phyloP scores from a whole-genome alignment of 1,140 invertebrate genomes.

The Amyelois transitella region DNA sequence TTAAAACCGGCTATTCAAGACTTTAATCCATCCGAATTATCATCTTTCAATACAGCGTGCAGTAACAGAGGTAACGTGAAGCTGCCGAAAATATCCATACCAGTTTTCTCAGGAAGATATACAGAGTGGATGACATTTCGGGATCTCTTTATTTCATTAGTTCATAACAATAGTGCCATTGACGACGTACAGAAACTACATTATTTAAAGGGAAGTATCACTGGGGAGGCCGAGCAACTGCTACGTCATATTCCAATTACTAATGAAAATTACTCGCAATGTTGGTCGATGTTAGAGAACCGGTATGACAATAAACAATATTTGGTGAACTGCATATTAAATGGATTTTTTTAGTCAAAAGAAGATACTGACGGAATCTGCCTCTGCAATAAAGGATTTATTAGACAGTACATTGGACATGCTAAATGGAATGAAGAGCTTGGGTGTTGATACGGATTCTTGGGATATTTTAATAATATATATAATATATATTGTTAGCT shows the following conservation, averaged over 20 bases:
- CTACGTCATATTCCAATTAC: neutral
- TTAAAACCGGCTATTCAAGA: neutral
- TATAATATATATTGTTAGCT: slow-evolving; percentile 21
- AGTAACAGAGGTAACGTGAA: neutral
- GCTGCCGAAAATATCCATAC: neutral
- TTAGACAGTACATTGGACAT: slow-evolving; percentile 20
- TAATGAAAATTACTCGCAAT: neutral
- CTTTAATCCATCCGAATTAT: neutral
- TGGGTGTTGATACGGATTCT: slow-evolving; percentile 5
- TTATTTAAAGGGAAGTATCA: neutral
- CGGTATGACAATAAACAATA: slow-evolving; percentile 22
- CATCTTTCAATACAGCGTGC: too few relatives aligned
- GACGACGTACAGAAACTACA: neutral
- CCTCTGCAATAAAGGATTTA: slow-evolving; percentile 12
- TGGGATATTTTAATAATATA: slow-evolving; percentile 23
- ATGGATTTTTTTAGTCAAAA: slow-evolving; percentile 19
- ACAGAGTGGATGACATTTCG: neutral
- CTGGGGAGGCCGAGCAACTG: neutral
- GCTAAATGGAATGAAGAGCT: slow-evolving; percentile 19
- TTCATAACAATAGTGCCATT: neutral
- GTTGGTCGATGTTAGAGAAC: neutral
- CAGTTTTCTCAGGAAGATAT: neutral
- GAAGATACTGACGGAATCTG: slow-evolving; percentile 14
- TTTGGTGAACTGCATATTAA: slow-evolving; percentile 24
- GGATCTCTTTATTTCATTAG: neutral